Evolutionary conservation across 1,140 invertebrate species (phyloP), one percentile per base, ranked within the genome.

Genomic region (Caenorhabditis elegans): DNA sequence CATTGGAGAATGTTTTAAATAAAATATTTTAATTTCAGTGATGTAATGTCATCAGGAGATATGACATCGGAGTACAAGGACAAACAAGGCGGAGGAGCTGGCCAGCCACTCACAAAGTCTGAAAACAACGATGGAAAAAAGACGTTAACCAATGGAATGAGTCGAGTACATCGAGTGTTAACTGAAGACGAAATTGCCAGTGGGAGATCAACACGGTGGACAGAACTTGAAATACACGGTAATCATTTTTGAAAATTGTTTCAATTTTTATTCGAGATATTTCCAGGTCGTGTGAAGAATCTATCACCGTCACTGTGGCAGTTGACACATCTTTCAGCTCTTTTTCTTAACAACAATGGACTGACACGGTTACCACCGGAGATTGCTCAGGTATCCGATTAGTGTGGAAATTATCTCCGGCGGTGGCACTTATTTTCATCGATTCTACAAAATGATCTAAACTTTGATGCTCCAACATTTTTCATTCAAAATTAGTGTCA

Each of bases 301-400:
- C 36, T 89, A 26, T 77, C 78, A 0, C 78, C 78, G 3, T 39
- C 46, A 1, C 28, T 89, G 22, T 89, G 85, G 70, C 79, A 87
- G 19, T 78, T 90, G 75, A 70, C 80, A 0, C 87, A 89, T 78
- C 53, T 89, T 24, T 89, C 89, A 17, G 81, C 86, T 13, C 77
- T 89, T 36, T 89, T 89, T 51, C 51, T 89, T 11, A 78, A 80
- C 46, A 76, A 84, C 22, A 89, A 90, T 70, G 43, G 76, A 19
- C 75, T 89, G 43, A 28, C 49, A 22, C 24, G 80, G 48, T 60
- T 89, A 31, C 84, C 89, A 13, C 65, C 85, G 15, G 83, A 90
- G 47, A 86, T 89, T 34, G n/a, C 85, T 1, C 75, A 80, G 43
- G 60, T 83, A 43, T 77, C n/a, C n/a, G n/a, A n/a, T n/a, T n/a